Evolutionary conservation across 2,797 vertebrate species (phyloP), one percentile per base, ranked within the genome.

Genomic region (Myotis daubentonii): DNA sequence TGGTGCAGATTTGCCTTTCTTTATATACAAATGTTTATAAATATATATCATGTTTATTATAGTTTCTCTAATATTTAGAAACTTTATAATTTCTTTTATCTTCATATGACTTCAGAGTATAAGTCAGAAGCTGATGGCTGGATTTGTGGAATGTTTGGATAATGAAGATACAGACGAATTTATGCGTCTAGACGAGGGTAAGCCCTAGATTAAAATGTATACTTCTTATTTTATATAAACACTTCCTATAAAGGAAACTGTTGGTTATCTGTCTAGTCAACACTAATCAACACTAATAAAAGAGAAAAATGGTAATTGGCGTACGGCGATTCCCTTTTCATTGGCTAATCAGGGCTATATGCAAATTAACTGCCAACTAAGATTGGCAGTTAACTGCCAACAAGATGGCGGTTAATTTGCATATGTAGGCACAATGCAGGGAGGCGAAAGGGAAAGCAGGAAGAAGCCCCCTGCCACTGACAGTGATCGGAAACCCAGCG

Each of bases 61-160:
- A 36, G 5, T 44, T 91, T 95, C 71, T 86, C 16, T 94, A 60
- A 57, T 91, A 71, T 82, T 49, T 87, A 88, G 22, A 76, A 47
- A 36, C 13, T 60, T 41, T 53, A n/a, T 93, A 47, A 44, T 12
- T 97, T 55, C 60, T 89, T 96, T 95, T 47, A 94, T 49, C 28
- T 95, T 97, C 75, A 6, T 1, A 44, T 96, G 49, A 94, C 66
- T 95, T 53, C 95, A 99, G 99, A 97, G 97, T 97, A 97, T 99
- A 94, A 99, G 99, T 97, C 98, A 99, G 92, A 99, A 99, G 97
- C 98, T 99, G 86, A 99, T 99, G 99, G 99, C 99, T 87, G 99
- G 99, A 22, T 99, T 99, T 97, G 99, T 99, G 94, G 99, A 99
- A 96, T 99, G 99, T 98, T 98, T 99, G 98, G 99, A 99, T 97